Conservation (phyloP, 1,140 invertebrate species). For the Lasioglossum albipes region DNA sequence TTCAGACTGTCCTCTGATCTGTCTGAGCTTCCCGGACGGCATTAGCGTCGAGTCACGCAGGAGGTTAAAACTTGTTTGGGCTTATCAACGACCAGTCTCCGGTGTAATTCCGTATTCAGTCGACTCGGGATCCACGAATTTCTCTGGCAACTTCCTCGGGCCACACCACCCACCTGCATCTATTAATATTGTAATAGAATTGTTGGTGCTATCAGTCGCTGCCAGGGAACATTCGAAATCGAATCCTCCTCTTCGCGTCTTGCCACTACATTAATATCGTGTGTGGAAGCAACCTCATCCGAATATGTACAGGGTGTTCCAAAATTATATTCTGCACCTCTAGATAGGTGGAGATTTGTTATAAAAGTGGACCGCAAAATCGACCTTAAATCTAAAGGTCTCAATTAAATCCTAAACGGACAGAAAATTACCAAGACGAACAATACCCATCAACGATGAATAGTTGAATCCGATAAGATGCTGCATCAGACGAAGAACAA, state of each 20-base stretch:
- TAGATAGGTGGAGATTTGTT: no score
- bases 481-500: no score
- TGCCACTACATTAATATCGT: no score
- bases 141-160: not conserved
- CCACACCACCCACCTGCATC: no score
- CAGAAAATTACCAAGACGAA: slow-evolving; percentile 38
- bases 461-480: not conserved
- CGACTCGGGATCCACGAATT: not conserved
- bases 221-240: no score
- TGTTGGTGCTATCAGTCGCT: no score
- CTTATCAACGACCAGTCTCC: slow-evolving; percentile 8
- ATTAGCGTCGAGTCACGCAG: slow-evolving; percentile 26
- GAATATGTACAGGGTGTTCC: no score
- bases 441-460: slow-evolving; percentile 15
- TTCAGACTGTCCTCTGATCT: not conserved
- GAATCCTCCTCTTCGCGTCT: no score
- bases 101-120: slow-evolving; percentile 31
- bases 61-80: slow-evolving; percentile 29
- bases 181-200: not conserved
- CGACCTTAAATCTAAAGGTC: no score
- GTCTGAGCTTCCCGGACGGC: not conserved
- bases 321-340: no score
- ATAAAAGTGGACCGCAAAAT: no score
- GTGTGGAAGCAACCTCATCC: no score
- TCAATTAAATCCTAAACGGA: slow-evolving; percentile 4